phyloP scores from a whole-genome alignment of 2,113 vertebrate genomes.

The Muntiacus reevesi region DNA sequence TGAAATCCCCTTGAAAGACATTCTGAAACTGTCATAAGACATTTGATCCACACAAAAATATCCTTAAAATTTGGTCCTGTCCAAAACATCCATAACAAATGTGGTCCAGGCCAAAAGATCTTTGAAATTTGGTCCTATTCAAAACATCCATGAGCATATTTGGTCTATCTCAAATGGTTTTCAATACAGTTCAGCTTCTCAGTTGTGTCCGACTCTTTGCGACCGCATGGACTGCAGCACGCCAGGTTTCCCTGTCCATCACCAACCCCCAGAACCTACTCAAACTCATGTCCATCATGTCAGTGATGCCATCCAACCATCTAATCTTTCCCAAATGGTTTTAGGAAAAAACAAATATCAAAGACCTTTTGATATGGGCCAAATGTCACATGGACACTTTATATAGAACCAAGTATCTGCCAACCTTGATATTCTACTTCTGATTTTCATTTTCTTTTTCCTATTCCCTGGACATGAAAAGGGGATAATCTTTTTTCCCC shows the following conservation, averaged over 20 bases:
- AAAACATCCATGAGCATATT: background rate
- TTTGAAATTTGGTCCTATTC: background rate
- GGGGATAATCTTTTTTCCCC: background rate
- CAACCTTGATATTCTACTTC: background rate
- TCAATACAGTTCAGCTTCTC: background rate
- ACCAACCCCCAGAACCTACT: background rate
- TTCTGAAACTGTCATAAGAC: background rate
- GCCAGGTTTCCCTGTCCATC: background rate
- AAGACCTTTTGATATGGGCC: background rate
- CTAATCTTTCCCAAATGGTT: background rate
- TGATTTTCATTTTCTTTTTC: background rate
- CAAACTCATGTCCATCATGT: background rate
- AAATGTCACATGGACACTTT: background rate
- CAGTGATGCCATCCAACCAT: background rate
- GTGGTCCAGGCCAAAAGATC: background rate
- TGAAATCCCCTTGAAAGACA: background rate
- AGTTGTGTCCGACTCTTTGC: background rate
- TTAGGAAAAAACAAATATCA: background rate
- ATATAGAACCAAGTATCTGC: background rate
- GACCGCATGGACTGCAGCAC: background rate
- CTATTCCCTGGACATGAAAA: background rate
- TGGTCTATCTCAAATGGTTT: background rate
- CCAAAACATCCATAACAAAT: background rate
- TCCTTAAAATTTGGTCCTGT: background rate
- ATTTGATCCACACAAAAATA: background rate